Evolutionary conservation across 2,113 vertebrate genomes (phyloP).

Genomic region (Ctenodactylus gundi): DNA sequence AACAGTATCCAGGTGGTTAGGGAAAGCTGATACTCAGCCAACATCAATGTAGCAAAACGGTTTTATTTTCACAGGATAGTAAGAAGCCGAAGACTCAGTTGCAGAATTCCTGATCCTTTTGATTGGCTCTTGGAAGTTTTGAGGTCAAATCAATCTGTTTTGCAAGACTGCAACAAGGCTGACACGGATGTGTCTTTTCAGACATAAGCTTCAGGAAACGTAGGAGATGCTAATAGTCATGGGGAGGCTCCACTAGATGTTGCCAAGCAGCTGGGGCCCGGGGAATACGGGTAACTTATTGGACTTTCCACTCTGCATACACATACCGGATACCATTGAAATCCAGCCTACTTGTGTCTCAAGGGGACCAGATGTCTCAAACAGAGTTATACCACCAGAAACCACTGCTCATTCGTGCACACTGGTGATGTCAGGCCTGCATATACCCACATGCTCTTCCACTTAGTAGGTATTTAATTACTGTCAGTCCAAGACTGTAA

Average conservation of each 20-base stretch:
- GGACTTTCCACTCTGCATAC: not conserved
- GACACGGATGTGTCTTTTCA: not conserved
- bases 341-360: not conserved
- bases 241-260: not conserved
- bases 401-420: not conserved
- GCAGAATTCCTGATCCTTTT: not conserved
- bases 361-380: not conserved
- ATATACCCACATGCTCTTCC: not conserved
- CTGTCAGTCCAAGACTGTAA: too few species aligned
- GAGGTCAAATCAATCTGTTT: not conserved
- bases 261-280: not conserved
- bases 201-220: not conserved
- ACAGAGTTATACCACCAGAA: not conserved
- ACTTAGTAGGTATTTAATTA: too few species aligned
- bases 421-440: not conserved
- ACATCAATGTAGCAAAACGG: not conserved
- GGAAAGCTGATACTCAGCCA: constrained; percentile 64
- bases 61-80: constrained; percentile 26
- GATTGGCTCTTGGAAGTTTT: not conserved
- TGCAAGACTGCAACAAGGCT: not conserved
- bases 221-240: not conserved
- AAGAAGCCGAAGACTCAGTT: not conserved
- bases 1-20: constrained; percentile 57
- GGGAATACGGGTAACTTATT: not conserved
- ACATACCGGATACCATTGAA: not conserved